Conservation (phyloP, 2,113 vertebrate species). For the Microcebus ravelobensis region DNA sequence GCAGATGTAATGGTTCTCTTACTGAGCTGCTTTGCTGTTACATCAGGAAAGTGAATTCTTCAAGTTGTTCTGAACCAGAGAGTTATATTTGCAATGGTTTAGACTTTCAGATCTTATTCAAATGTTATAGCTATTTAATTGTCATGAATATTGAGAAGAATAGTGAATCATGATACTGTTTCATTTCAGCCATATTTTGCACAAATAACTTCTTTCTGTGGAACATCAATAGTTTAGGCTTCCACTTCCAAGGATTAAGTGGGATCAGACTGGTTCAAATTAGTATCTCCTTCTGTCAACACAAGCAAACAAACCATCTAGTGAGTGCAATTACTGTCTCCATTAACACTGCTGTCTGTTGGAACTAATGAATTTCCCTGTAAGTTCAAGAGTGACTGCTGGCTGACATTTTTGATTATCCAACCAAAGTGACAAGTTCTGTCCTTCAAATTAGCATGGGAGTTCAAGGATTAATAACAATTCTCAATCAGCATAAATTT, state of each 20-base stretch:
- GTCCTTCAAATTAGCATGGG: slow-evolving; percentile 41
- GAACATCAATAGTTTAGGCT: slow-evolving; percentile 56
- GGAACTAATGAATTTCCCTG: slow-evolving; percentile 75
- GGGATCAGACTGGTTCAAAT: slow-evolving; percentile 62
- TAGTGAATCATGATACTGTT: background rate
- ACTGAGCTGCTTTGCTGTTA: background rate
- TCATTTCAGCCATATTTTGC: slow-evolving; percentile 50
- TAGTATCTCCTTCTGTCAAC: slow-evolving; percentile 62
- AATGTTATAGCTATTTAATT: slow-evolving; percentile 15
- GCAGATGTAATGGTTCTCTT: background rate
- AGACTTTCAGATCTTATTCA: background rate
- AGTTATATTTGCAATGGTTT: background rate
- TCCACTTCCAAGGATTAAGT: slow-evolving; percentile 61
- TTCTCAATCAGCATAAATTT: background rate
- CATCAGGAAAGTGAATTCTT: slow-evolving; percentile 45
- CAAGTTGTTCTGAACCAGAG: background rate
- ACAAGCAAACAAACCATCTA: slow-evolving; percentile 52
- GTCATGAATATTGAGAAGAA: slow-evolving; percentile 30
- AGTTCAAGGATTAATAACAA: slow-evolving; percentile 58
- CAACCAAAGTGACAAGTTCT: slow-evolving; percentile 57
- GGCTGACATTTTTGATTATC: slow-evolving; percentile 69
- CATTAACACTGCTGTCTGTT: slow-evolving; percentile 70
- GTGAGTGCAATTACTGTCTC: slow-evolving; percentile 62
- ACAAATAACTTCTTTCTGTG: slow-evolving; percentile 46
- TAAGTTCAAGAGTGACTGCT: slow-evolving; percentile 42